Conservation (phyloP, 2,797 vertebrate species). For the Sebastes ruberrimus region DNA sequence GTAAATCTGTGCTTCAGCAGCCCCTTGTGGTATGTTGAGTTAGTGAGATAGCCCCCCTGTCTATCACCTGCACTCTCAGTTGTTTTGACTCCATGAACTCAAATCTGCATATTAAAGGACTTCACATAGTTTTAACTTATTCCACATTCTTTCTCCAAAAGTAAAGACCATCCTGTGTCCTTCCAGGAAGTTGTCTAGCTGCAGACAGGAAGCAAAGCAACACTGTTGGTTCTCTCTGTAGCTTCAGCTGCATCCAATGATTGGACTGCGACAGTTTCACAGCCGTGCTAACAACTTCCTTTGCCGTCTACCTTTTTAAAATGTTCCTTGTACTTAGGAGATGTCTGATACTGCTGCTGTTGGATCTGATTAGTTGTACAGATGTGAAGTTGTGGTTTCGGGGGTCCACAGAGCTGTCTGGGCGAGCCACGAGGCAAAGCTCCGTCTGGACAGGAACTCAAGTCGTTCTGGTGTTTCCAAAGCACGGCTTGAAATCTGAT, state of each 20-base stretch:
- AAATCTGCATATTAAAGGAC: background rate
- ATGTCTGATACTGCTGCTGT: slow-evolving; percentile 10
- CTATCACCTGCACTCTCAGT: background rate
- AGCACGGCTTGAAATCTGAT: slow-evolving; percentile 32
- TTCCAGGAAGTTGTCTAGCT: slow-evolving; percentile 26
- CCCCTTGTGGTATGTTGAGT: slow-evolving; percentile 52
- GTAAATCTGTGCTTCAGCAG: slow-evolving; percentile 37
- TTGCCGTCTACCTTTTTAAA: background rate
- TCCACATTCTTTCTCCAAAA: background rate
- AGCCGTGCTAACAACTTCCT: slow-evolving; percentile 18
- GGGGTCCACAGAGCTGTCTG: slow-evolving; percentile 48
- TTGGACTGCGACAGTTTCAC: background rate
- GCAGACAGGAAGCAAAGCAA: slow-evolving; percentile 18
- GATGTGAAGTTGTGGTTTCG: slow-evolving; percentile 63
- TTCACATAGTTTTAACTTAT: background rate
- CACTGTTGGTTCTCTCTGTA: background rate
- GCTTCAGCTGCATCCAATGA: slow-evolving; percentile 28
- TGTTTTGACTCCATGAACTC: too few relatives aligned
- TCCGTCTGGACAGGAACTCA: slow-evolving; percentile 62
- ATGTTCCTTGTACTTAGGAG: slow-evolving; percentile 14
- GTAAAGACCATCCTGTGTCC: background rate
- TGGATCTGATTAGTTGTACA: slow-evolving; percentile 62
- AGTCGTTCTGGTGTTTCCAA: slow-evolving; percentile 48
- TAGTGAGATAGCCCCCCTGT: background rate
- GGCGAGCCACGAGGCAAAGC: slow-evolving; percentile 48